Evolutionary conservation across 2,797 vertebrate genomes (phyloP).

Genomic region (Gadopsis bispinosus): DNA sequence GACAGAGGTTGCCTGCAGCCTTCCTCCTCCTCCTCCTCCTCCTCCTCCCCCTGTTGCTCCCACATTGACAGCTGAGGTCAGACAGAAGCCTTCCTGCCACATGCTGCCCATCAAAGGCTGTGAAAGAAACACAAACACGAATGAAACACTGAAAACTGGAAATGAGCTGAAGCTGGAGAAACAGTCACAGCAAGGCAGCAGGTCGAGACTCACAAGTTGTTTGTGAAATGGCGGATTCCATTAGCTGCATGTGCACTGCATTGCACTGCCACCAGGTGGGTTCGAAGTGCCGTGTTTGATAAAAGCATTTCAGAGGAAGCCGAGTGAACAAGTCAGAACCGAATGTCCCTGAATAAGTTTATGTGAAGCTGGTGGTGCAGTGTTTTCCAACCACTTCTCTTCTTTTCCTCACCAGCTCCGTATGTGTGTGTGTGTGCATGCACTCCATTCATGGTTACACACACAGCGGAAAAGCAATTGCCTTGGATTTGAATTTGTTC

Average conservation of each 20-base stretch:
- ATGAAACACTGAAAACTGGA: constrained; percentile 32
- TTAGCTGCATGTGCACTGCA: constrained; percentile 33
- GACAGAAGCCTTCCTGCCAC: constrained; percentile 37
- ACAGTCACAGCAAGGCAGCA: not conserved
- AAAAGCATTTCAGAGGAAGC: constrained; percentile 15
- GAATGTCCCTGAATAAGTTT: constrained; percentile 29
- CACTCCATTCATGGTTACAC: too few species aligned
- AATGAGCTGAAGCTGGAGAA: constrained; percentile 3
- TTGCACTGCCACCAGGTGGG: not conserved
- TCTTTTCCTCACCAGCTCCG: not conserved
- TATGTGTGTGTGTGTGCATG: too few species aligned
- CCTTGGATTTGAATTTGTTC: too few species aligned
- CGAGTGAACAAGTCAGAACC: constrained; percentile 9
- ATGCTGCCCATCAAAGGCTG: constrained; percentile 24
- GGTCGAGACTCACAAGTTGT: constrained; percentile 16
- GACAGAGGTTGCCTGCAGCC: constrained; percentile 32
- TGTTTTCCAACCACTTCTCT: constrained; percentile 6
- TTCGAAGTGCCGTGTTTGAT: constrained; percentile 30
- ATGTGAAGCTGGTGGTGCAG: constrained; percentile 25
- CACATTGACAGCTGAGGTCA: constrained; percentile 54
- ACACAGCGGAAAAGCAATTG: too few species aligned
- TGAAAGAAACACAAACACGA: constrained; percentile 40
- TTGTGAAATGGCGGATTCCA: constrained; percentile 29
- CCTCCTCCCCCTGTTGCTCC: constrained; percentile 12
- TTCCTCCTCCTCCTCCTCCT: not conserved